Conservation (phyloP, 1,140 invertebrate genomes). For the Antheraea mylitta region DNA sequence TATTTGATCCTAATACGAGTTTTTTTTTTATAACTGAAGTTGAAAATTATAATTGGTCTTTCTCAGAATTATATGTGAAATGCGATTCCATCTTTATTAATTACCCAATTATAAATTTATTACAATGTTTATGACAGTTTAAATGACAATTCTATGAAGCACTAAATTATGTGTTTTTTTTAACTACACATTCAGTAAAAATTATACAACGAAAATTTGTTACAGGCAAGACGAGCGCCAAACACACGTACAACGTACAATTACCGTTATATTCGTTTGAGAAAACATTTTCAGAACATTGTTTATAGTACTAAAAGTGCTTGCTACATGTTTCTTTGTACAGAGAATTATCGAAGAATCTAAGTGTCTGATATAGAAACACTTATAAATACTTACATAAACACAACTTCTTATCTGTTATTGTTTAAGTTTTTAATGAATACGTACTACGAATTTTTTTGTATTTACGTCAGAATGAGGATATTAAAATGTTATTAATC, state of each 20-base stretch:
- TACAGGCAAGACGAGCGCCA: neutral
- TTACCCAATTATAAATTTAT: too few species aligned
- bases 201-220: neutral
- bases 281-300: neutral
- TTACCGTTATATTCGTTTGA: neutral
- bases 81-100: too few species aligned
- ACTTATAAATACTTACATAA: neutral
- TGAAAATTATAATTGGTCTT: too few species aligned
- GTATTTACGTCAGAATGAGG: too few species aligned
- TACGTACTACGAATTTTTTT: neutral
- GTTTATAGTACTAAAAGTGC: neutral
- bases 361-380: neutral
- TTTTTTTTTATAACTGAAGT: too few species aligned
- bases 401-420: neutral
- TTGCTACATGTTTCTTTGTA: neutral
- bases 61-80: too few species aligned
- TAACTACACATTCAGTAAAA: neutral
- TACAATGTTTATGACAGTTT: too few species aligned
- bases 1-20: too few species aligned
- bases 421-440: neutral
- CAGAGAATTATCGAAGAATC: neutral
- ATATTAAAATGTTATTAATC: too few species aligned
- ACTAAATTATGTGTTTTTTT: neutral
- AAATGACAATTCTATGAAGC: too few species aligned
- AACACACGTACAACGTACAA: neutral